These are phyloP conservation scores for Catagonus wagneri DNA, from an alignment of 2,113 vertebrate species.

Conservation along the genomic window DNA sequence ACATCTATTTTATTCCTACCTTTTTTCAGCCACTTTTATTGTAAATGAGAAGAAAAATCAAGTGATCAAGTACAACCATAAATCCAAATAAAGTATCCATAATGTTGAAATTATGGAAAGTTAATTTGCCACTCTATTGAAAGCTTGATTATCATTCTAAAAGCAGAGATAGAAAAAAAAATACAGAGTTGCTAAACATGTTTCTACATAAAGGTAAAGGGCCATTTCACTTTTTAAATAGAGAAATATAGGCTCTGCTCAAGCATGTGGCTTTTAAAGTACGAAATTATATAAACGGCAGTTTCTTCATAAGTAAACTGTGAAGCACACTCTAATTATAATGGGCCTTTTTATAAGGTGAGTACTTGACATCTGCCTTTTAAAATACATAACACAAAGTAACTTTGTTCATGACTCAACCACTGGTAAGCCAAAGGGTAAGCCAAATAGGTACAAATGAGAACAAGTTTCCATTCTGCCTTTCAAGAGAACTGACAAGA, in stretches of 20 bases:
- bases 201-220: background rate
- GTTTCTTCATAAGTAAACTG: slow-evolving; percentile 53
- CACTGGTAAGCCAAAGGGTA: slow-evolving; percentile 4
- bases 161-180: background rate
- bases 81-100: background rate
- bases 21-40: background rate
- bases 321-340: slow-evolving; percentile 50
- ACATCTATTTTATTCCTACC: background rate
- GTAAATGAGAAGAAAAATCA: background rate
- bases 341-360: slow-evolving; percentile 37
- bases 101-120: slow-evolving; percentile 1
- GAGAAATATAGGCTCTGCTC: background rate
- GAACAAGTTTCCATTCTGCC: slow-evolving; percentile 49
- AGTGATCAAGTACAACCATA: background rate
- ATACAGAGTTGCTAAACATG: background rate
- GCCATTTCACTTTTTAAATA: background rate
- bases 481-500: slow-evolving; percentile 54
- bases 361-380: slow-evolving; percentile 63
- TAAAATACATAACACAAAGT: slow-evolving; percentile 59
- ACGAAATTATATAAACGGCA: slow-evolving; percentile 8
- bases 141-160: background rate
- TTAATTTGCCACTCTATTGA: background rate
- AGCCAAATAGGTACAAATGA: slow-evolving; percentile 46
- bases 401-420: slow-evolving; percentile 69
- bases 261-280: slow-evolving; percentile 22